These are phyloP conservation scores for Fregetta grallaria DNA, from an alignment of 2,113 vertebrate genomes.

Conservation along the genomic window DNA sequence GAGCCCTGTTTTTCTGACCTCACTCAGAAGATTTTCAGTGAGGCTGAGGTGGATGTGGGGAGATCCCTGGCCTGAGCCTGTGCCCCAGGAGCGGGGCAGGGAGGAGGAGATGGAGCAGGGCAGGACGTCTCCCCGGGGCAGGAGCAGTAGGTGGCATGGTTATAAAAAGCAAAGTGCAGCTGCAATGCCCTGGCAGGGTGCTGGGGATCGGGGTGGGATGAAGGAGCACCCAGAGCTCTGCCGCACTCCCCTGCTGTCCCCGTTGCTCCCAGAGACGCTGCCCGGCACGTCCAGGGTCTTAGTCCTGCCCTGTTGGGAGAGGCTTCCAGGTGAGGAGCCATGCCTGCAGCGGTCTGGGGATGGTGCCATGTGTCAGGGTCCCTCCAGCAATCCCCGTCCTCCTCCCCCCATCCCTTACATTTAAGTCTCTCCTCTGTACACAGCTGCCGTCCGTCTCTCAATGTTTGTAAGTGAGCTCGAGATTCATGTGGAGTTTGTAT, in stretches of 20 bases:
- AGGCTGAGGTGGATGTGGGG: background rate
- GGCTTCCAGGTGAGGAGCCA: fast-evolving
- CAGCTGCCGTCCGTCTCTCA: fast-evolving
- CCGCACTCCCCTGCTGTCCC: background rate
- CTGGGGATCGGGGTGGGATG: background rate
- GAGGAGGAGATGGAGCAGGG: background rate
- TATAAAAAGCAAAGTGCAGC: background rate
- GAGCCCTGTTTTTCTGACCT: background rate
- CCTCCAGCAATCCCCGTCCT: background rate
- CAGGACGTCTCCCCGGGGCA: fast-evolving
- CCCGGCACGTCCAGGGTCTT: too few relatives aligned
- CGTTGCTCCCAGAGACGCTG: background rate
- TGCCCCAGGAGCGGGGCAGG: background rate
- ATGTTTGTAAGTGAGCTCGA: background rate
- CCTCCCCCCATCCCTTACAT: fast-evolving
- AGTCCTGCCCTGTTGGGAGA: background rate
- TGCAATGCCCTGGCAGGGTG: background rate
- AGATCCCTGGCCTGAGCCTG: background rate
- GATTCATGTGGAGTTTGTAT: background rate
- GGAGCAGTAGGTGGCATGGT: background rate
- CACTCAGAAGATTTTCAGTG: background rate
- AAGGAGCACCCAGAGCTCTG: background rate
- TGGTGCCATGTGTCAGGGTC: fast-evolving
- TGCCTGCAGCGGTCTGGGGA: background rate
- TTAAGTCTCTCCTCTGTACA: fast-evolving